Conservation (phyloP, 2,113 vertebrate genomes). For the Saccopteryx leptura region DNA sequence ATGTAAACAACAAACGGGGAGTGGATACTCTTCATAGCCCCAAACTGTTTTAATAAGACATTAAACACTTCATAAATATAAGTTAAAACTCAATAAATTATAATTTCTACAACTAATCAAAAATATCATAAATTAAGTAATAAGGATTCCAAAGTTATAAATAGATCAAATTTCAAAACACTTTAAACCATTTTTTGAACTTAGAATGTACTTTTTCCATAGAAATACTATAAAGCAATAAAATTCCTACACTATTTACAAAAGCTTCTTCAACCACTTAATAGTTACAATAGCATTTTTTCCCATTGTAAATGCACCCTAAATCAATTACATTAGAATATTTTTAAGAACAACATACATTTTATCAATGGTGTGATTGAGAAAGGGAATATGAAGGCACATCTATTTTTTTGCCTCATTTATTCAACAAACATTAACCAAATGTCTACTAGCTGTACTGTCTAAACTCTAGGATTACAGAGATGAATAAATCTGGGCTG, state of each 20-base stretch:
- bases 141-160: background rate
- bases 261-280: background rate
- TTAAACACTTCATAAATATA: background rate
- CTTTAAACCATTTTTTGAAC: background rate
- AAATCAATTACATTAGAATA: background rate
- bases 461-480: background rate
- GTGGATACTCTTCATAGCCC: background rate
- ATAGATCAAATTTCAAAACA: constrained; percentile 26
- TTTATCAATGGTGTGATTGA: background rate
- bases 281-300: background rate
- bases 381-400: background rate
- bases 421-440: background rate
- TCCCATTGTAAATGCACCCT: background rate
- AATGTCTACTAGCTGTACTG: background rate
- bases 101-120: background rate
- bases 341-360: background rate
- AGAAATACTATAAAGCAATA: background rate
- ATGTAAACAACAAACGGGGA: background rate
- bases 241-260: background rate
- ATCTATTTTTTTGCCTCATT: background rate
- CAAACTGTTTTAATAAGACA: background rate
- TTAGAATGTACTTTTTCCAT: background rate
- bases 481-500: background rate
- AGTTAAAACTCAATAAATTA: background rate
- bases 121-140: background rate